Evolutionary conservation across 2,113 vertebrate species (phyloP).

Genomic region (Scatophagus argus): DNA sequence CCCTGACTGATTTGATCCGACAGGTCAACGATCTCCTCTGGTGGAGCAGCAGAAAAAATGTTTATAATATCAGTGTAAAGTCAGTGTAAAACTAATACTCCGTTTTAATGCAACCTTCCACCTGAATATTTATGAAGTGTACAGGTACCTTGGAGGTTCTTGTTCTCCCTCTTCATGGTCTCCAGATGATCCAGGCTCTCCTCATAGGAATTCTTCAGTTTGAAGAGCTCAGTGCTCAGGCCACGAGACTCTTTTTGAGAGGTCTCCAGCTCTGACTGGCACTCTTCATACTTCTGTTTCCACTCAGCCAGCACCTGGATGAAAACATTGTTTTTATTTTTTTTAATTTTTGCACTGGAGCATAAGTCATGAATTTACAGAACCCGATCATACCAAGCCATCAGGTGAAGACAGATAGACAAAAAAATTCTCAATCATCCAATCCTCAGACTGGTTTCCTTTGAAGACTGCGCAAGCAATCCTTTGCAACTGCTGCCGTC

Average conservation of each 20-base stretch:
- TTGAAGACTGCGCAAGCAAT: not conserved
- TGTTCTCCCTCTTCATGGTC: conserved; percentile 93
- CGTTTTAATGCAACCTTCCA: not conserved
- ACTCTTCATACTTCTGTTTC: conserved; percentile 93
- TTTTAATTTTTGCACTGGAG: not conserved
- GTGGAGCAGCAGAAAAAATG: not conserved
- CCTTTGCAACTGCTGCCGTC: not conserved
- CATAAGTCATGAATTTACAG: not conserved
- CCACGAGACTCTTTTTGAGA: conserved; percentile 91
- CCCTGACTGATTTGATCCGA: conserved; percentile 92
- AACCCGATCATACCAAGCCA: not conserved
- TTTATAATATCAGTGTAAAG: not conserved
- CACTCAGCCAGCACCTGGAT: conserved; percentile 87
- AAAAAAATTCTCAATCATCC: not conserved
- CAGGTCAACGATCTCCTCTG: conserved; percentile 95
- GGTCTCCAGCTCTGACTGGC: conserved; percentile 89
- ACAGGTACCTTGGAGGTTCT: conserved; percentile 93
- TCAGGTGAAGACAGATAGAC: not conserved
- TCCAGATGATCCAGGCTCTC: conserved; percentile 93
- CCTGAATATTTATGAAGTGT: not conserved
- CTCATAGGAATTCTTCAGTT: conserved; percentile 92
- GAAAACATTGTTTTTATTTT: too few relatives aligned
- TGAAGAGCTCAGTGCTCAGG: conserved; percentile 95
- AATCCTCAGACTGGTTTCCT: not conserved
- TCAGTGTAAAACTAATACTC: not conserved